Base-by-base conservation (phyloP, 2,113 vertebrate genomes). In the Centropristis striata region DNA sequence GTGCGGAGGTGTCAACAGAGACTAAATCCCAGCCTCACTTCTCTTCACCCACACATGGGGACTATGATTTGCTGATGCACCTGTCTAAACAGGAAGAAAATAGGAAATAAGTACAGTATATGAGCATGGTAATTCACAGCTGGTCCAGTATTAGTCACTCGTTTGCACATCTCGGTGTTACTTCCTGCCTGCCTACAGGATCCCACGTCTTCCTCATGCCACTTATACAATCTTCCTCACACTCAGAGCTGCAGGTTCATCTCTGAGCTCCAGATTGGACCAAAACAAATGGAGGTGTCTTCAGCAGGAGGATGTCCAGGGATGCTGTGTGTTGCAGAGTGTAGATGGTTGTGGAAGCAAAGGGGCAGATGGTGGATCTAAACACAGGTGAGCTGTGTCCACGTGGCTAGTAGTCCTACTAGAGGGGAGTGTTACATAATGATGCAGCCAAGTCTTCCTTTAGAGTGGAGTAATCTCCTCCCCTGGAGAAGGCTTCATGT, bases 1-100 rank as follows among this genome's bases (percentile, higher is more conserved):
- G 75, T 92, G 91, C 82, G 80, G 89, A 90, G 91, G 91, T 88
- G 91, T 92, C 85, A 84, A 72, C 77, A 85, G 78, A 89, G 81
- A 91, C 71, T 75, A 83, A 84, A 78, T 90, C 81, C 84, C 85
- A 58, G 74, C 85, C 80, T 81, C 65, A 88, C 83, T 83, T 85
- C 85, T 78, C 51, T 1, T 82, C 92, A 83, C 92, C 90, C 88
- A 91, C 91, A 73, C 85, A 83, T 12, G 13, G 61, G 39, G 55
- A 75, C 63, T 36, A 83, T 73, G 71, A 84, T 88, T 84, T 73
- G 63, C 85, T 71, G 72, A 39, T 65, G 75, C 83, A 85, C 85
- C 77, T 83, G 85, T 86, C 78, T 63, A 72, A 86, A 78, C 72
- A 71, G 67, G 71, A 78, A 70, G 60, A 67, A 61, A 61, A 72